Percentiles rank a stretch among this genome's conserved stretches.
Evolutionary conservation across 2,113 vertebrate species (phyloP).

Genomic region (Noturus placidus): DNA sequence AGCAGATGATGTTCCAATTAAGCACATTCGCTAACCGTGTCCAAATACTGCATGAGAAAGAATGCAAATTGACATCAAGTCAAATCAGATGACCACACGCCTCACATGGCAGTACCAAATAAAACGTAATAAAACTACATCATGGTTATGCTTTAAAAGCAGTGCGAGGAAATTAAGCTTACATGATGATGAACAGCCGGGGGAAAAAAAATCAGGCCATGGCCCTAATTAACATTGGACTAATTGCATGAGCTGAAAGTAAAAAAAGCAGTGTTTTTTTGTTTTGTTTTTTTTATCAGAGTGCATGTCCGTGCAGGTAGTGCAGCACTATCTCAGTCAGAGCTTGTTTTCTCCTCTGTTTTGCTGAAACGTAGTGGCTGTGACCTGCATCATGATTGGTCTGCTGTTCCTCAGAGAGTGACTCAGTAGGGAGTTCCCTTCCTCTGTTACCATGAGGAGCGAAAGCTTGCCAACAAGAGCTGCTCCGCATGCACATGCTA

Average conservation of each 20-base stretch:
- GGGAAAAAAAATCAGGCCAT: not conserved
- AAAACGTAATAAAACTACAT: not conserved
- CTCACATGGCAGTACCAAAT: constrained; percentile 19
- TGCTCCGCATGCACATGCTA: not conserved
- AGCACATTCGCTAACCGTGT: not conserved
- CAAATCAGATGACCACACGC: constrained; percentile 22
- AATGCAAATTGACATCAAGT: constrained; percentile 3
- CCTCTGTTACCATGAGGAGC: constrained; percentile 73
- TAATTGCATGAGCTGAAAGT: constrained; percentile 19
- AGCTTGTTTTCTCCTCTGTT: constrained; percentile 32
- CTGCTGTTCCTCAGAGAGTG: constrained; percentile 60
- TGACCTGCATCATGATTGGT: constrained; percentile 71
- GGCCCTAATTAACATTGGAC: constrained; percentile 35
- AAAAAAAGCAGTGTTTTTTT: constrained; percentile 1
- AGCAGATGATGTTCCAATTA: not conserved
- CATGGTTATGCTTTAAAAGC: not conserved
- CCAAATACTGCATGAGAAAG: not conserved
- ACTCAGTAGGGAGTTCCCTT: constrained; percentile 70
- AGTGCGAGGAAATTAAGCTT: not conserved
- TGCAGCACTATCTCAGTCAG: constrained; percentile 17
- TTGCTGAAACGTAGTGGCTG: constrained; percentile 48
- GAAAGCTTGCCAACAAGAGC: constrained; percentile 39
- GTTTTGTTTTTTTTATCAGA: not conserved
- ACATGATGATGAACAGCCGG: not conserved
- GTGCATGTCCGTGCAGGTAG: constrained; percentile 45